Conservation (phyloP, 2,888 invertebrate species). For the Lepidocyrtinus sp. region DNA sequence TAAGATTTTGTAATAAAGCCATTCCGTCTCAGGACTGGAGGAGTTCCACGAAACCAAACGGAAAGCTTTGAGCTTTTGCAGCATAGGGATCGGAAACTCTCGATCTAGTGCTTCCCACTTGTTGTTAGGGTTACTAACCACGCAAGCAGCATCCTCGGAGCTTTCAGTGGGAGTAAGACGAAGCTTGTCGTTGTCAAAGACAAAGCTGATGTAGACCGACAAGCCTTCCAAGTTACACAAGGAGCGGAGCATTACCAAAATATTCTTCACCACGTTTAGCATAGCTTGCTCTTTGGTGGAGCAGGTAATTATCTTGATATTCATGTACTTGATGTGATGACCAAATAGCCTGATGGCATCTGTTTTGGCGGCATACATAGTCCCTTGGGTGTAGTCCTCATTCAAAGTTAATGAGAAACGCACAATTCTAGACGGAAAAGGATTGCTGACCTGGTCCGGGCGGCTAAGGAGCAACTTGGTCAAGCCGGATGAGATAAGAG, state of each 20-base stretch:
- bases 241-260: conserved; percentile 13
- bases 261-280: conserved; percentile 1
- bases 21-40: conserved; percentile 35
- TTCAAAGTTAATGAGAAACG: conserved; percentile 5
- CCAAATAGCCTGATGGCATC: conserved; percentile 24
- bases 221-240: conserved; percentile 27
- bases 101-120: not conserved
- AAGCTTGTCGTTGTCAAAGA: not conserved
- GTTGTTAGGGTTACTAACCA: not conserved
- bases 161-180: not conserved
- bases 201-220: conserved; percentile 26
- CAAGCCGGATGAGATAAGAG: not conserved
- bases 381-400: not conserved
- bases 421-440: conserved; percentile 31
- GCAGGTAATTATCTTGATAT: conserved; percentile 5
- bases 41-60: conserved; percentile 38
- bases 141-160: not conserved
- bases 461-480: not conserved
- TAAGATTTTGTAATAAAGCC: conserved; percentile 38
- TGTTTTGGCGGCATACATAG: not conserved
- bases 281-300: not conserved
- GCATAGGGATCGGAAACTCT: not conserved
- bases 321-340: conserved; percentile 24
- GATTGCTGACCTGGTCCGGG: not conserved
- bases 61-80: conserved; percentile 27